Evolutionary conservation across 2,113 vertebrate genomes (phyloP), one percentile per base, ranked within the genome.

Genomic region (Pteruthius melanotis): DNA sequence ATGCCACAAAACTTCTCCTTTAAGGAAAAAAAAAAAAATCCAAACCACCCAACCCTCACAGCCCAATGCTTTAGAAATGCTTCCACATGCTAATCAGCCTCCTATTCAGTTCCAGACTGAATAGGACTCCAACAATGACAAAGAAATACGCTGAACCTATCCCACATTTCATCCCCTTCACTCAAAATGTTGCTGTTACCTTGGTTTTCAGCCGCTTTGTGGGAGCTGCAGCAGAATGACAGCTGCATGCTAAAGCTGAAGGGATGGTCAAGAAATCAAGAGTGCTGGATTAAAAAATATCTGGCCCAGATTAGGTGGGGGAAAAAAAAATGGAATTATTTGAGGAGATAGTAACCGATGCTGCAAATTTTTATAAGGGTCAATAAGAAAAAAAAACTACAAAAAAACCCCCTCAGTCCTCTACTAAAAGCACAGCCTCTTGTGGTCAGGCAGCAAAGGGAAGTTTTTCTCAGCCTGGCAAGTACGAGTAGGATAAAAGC

Each of bases 51-150:
- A 95, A 82, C 56, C 72, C 96, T 93, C 86, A 27, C 86, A 95
- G 95, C 64, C 87, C 95, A 95, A 70, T 44, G 93, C 96, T 97
- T 97, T 97, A 97, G 96, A 97, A 93, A 94, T 95, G 97, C 95
- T 97, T 97, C 97, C 95, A 97, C 96, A 98, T 97, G 97, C 97
- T 98, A 98, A 98, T 98, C 96, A 97, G 96, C 71, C 95, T 93
- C 90, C 97, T 96, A 98, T 98, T 98, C 97, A 98, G 97, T 87
- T 92, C 93, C 91, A 95, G 68, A 90, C 92, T 98, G 98, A 98
- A 98, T 97, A 97, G 97, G 82, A 90, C 92, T 90, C 90, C 94
- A 93, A 98, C 97, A 98, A 98, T 96, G 97, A 97, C 97, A 96
- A 97, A 97, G 98, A 97, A 97, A 97, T 91, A 96, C 91, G 96